Conservation (phyloP, 2,113 vertebrate species). For the Mellivora capensis region DNA sequence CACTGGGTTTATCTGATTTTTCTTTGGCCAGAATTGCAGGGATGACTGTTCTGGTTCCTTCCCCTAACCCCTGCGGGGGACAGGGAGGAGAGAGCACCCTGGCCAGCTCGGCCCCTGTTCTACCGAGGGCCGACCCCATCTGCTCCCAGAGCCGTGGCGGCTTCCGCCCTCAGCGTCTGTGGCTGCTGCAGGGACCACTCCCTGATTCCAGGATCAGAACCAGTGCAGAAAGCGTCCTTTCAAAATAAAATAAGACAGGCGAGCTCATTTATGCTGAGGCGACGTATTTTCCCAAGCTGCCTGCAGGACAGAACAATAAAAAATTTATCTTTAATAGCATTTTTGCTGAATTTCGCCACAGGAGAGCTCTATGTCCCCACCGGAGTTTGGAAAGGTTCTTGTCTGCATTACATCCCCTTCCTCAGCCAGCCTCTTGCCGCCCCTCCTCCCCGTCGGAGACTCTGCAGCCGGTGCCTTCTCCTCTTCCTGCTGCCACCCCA, state of each 20-base stretch:
- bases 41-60: too few species aligned
- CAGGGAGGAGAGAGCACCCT: too few species aligned
- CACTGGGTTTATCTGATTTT: background rate
- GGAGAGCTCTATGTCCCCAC: slow-evolving; percentile 63
- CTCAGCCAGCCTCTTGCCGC: background rate
- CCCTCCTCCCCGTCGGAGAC: background rate
- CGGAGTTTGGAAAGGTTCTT: slow-evolving; percentile 40
- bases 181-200: background rate
- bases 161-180: background rate
- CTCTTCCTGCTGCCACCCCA: background rate
- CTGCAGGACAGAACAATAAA: slow-evolving; percentile 81
- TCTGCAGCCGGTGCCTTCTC: background rate
- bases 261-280: slow-evolving; percentile 78
- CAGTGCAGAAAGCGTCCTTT: slow-evolving; percentile 40
- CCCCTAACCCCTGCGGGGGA: fast-evolving
- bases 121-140: background rate
- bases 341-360: slow-evolving; percentile 77
- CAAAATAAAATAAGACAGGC: slow-evolving; percentile 37
- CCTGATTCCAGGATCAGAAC: background rate
- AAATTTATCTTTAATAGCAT: slow-evolving; percentile 80
- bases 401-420: background rate
- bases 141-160: background rate
- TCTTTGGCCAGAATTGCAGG: background rate
- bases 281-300: slow-evolving; percentile 76
- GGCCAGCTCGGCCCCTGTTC: background rate